Conservation (phyloP, 2,797 vertebrate species). For the Propithecus perrieri region DNA sequence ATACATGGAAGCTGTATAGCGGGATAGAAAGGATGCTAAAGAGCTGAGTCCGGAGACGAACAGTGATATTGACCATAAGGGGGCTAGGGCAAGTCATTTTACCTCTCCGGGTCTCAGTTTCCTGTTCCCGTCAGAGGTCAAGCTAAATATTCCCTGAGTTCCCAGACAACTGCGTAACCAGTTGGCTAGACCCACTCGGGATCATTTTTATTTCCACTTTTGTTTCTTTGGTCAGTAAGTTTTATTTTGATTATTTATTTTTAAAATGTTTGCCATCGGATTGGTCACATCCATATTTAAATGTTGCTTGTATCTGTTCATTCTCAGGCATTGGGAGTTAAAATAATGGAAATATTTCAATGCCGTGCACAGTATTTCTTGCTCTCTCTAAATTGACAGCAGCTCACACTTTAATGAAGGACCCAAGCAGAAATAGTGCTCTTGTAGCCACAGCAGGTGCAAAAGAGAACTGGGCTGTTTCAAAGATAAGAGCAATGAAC, state of each 20-base stretch:
- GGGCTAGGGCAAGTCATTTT: background rate
- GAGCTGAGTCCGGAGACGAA: background rate
- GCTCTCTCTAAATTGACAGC: background rate
- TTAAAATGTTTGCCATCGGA: background rate
- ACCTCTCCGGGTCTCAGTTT: background rate
- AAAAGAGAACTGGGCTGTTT: slow-evolving; percentile 46
- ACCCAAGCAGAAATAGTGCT: background rate
- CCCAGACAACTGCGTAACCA: background rate
- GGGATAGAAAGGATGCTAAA: background rate
- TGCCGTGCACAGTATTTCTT: background rate
- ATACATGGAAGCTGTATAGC: background rate
- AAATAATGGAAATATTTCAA: background rate
- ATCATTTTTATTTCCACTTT: background rate
- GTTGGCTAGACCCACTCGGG: background rate
- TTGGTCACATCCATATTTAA: background rate
- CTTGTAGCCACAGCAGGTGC: slow-evolving; percentile 30
- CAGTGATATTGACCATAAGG: background rate
- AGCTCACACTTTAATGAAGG: background rate
- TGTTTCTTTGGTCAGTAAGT: background rate
- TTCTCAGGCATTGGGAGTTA: background rate
- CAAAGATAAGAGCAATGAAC: slow-evolving; percentile 29
- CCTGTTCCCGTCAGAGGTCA: background rate
- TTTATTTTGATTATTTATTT: background rate
- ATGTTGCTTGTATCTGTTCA: background rate
- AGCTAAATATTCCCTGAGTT: background rate